Base-by-base conservation (phyloP, 2,888 invertebrate genomes). In the Candidula unifasciata region DNA sequence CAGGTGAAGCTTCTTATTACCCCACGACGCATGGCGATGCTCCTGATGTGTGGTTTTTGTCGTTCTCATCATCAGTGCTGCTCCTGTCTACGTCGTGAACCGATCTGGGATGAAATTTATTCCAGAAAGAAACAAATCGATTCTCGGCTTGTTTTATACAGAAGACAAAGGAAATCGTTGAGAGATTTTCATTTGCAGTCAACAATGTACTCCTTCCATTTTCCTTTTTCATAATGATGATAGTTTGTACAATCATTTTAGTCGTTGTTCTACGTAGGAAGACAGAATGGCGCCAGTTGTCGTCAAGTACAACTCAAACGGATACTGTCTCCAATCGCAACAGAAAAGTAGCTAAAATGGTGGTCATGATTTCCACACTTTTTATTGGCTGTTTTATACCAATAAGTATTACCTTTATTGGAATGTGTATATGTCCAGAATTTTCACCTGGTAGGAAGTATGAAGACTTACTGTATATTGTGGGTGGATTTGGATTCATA, bases 321-420 rank as follows among this genome's bases (percentile, higher is more conserved):
- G 44, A 73, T 8, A 37, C 0, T 44, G n/a, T 44, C 3, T 27
- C 44, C 73, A 74, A 3, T 10, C 73, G 73, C 0, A 52, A 52
- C 27, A 44, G 27, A 27, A 74, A 74, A 3, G 73, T 74, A 16
- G 27, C 73, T 3, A 74, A 52, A 16, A 74, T 74, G 73, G 73
- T 74, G 3, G 73, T 74, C 8, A 74, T 74, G 73, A 74, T 74
- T 52, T 74, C 73, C 3, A 44, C 73, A n/a, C 37, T 74, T 24
- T 74, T 74, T 44, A 74, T 74, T 52, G 27, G 13, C n/a, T 73
- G 71, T 44, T 73, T 73, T 73, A 24, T 73, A 24, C 71, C 71
- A 1, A 6, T 44, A 24, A 73, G 71, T 24, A 44, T 44, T 8
- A n/a, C 16, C 69, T 33, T 69, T 30, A 16, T 69, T 33, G n/a